phyloP scores from a whole-genome alignment of 2,888 invertebrate genomes.

The Zootermopsis nevadensis region DNA sequence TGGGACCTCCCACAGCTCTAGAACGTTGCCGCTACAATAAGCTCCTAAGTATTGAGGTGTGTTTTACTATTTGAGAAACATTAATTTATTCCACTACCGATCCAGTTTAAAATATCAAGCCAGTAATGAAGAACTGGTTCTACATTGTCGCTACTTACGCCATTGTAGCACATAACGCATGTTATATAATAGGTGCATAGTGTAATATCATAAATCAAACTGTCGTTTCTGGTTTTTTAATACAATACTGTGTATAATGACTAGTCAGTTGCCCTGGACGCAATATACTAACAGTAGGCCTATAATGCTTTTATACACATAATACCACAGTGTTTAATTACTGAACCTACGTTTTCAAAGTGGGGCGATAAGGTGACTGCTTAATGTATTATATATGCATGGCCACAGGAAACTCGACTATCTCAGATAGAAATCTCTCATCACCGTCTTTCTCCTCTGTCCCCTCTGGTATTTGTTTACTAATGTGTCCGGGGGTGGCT shows the following conservation, averaged over 20 bases:
- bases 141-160: background rate
- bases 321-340: constrained; percentile 24
- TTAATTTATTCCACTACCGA: too few species aligned
- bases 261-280: background rate
- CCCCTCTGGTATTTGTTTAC: constrained; percentile 26
- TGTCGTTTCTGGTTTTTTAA: constrained; percentile 35
- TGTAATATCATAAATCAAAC: constrained; percentile 39
- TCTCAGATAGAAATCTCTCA: constrained; percentile 27
- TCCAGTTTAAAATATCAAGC: background rate
- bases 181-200: background rate
- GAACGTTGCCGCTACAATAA: too few species aligned
- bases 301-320: background rate
- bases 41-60: too few species aligned
- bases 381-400: constrained; percentile 32
- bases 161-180: background rate
- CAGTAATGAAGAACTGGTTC: background rate
- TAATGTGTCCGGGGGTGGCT: constrained; percentile 34
- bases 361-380: constrained; percentile 14
- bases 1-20: too few species aligned
- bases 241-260: constrained; percentile 17
- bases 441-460: background rate
- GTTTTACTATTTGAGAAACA: too few species aligned
- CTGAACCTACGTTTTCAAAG: background rate
- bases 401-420: constrained; percentile 30
- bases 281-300: background rate